Conservation (phyloP, 2,113 vertebrate species). For the Chaetorhynchus papuensis region DNA sequence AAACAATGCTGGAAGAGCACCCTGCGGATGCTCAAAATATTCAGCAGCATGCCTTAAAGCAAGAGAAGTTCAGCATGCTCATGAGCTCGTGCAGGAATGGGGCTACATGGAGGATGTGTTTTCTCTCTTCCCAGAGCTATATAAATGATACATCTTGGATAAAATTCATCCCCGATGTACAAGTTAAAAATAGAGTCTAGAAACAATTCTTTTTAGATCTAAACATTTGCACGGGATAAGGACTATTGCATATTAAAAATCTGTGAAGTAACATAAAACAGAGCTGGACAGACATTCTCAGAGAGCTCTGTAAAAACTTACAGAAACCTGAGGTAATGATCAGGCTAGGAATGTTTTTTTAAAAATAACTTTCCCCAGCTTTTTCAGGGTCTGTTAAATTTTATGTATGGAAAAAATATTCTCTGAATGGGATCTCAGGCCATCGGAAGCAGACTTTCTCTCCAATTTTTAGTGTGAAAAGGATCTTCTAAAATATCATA, state of each 20-base stretch:
- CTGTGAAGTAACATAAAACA: conserved; percentile 63
- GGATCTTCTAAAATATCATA: not conserved
- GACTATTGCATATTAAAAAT: conserved; percentile 64
- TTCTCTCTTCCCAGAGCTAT: conserved; percentile 23
- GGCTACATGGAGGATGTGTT: not conserved
- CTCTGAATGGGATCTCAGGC: not conserved
- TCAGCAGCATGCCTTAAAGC: not conserved
- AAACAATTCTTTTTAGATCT: conserved; percentile 48
- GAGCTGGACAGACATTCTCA: conserved; percentile 20
- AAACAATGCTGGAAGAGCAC: not conserved
- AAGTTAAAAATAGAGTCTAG: conserved; percentile 58
- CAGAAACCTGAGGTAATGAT: conserved; percentile 15
- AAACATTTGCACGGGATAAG: conserved; percentile 43
- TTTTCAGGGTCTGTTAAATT: not conserved
- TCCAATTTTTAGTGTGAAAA: not conserved
- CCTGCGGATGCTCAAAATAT: not conserved
- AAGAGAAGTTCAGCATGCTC: not conserved
- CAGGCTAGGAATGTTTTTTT: not conserved
- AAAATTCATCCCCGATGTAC: conserved; percentile 46
- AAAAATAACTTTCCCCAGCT: conserved; percentile 34
- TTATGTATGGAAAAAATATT: not conserved
- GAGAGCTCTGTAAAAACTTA: conserved; percentile 46
- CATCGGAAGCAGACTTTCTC: not conserved
- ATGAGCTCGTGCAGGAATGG: not conserved
- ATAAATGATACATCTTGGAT: conserved; percentile 39